phyloP scores from a whole-genome alignment of 2,797 vertebrate genomes.

The Apogon talboti region DNA sequence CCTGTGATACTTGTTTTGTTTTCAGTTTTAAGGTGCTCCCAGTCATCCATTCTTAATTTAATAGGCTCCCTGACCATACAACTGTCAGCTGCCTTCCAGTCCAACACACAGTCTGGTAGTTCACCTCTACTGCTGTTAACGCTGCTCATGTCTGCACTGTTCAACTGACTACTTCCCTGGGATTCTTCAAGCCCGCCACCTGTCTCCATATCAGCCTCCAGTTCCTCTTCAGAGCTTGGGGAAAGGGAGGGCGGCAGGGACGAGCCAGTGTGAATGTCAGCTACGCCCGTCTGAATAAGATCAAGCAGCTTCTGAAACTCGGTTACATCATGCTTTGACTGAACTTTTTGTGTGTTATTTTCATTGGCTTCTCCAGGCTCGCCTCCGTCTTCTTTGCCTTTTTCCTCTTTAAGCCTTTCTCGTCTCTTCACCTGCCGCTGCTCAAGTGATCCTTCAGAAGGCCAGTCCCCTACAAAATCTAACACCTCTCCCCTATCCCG shows the following conservation, averaged over 20 bases:
- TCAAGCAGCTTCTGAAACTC: constrained; percentile 82
- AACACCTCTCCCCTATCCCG: constrained; percentile 55
- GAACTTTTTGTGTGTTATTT: constrained; percentile 2
- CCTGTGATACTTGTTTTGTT: neutral
- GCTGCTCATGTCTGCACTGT: constrained; percentile 23
- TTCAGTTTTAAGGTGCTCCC: constrained; percentile 18
- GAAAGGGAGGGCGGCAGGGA: constrained; percentile 38
- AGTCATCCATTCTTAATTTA: constrained; percentile 4
- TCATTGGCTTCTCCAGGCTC: constrained; percentile 49
- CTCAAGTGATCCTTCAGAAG: constrained; percentile 84
- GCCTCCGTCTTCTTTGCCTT: constrained; percentile 63
- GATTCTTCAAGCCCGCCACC: constrained; percentile 26
- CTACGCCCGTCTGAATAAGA: constrained; percentile 74
- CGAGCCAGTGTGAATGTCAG: constrained; percentile 20
- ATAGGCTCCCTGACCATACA: constrained; percentile 1
- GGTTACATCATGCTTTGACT: constrained; percentile 34
- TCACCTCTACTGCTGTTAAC: constrained; percentile 45
- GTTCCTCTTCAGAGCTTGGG: constrained; percentile 35
- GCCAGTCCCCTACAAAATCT: constrained; percentile 93
- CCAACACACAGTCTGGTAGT: constrained; percentile 79
- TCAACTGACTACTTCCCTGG: constrained; percentile 1
- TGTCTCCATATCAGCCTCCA: constrained; percentile 22
- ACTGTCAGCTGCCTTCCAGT: constrained; percentile 64
- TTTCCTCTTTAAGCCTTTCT: constrained; percentile 27
- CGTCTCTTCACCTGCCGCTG: constrained; percentile 83